A percentile compares a stretch with the other conserved stretches of the same genome.
These are phyloP conservation scores for Choristoneura rosaceana DNA, from an alignment of 2,888 invertebrate genomes.

Conservation along the genomic window DNA sequence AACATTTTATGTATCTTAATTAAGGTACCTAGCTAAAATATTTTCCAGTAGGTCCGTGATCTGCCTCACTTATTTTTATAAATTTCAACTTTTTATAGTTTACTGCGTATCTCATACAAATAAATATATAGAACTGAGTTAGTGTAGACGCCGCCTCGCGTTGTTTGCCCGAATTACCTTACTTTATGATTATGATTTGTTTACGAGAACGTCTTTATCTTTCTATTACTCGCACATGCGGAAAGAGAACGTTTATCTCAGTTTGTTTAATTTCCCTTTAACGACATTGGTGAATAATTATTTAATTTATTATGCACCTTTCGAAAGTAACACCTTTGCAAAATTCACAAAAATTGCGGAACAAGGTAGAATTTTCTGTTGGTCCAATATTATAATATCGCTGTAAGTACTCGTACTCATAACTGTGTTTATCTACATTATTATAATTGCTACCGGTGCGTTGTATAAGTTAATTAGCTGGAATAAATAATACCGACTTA, in stretches of 20 bases:
- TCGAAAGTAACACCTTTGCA: constrained; percentile 2
- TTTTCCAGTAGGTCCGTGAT: too few relatives aligned
- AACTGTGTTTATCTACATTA: constrained; percentile 23
- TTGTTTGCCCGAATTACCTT: constrained; percentile 24
- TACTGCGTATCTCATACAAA: too few relatives aligned
- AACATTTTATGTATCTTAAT: not conserved
- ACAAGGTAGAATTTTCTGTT: constrained; percentile 1
- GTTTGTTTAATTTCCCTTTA: not conserved
- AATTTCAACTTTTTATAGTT: too few relatives aligned
- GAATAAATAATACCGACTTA: constrained; percentile 61
- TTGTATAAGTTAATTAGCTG: constrained; percentile 40
- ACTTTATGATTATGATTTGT: constrained; percentile 29
- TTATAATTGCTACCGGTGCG: constrained; percentile 36
- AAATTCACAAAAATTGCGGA: constrained; percentile 8
- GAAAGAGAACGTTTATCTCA: constrained; percentile 3
- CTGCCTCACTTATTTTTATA: too few relatives aligned
- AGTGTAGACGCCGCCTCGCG: constrained; percentile 16
- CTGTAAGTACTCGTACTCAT: not conserved
- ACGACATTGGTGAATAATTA: not conserved
- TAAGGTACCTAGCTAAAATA: too few relatives aligned
- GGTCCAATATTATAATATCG: constrained; percentile 9
- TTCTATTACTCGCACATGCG: constrained; percentile 12
- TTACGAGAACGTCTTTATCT: constrained; percentile 16
- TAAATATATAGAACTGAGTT: not conserved
- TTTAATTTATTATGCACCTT: not conserved